Percentiles rank a stretch among this genome's conserved stretches.
These are phyloP conservation scores for Clupea harengus DNA, from an alignment of 2,113 vertebrate species.

Conservation along the genomic window DNA sequence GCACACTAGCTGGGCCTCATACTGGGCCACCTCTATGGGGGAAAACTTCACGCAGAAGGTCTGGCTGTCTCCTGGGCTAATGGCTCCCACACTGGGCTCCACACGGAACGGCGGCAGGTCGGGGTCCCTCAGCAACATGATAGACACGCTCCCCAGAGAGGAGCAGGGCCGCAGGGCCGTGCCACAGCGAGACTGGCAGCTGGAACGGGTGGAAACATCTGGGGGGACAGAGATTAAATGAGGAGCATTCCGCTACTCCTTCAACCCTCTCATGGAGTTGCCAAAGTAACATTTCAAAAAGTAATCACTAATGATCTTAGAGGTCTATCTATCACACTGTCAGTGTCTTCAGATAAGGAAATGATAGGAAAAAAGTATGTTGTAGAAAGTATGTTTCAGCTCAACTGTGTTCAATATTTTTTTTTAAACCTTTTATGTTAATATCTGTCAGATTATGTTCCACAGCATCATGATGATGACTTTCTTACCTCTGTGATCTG, in stretches of 20 bases:
- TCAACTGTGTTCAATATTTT: neutral
- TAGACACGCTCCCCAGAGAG: slow-evolving; percentile 43
- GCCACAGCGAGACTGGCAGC: slow-evolving; percentile 38
- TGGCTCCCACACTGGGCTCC: slow-evolving; percentile 69
- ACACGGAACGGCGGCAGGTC: slow-evolving; percentile 65
- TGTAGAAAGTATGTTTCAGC: neutral
- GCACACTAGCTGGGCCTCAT: slow-evolving; percentile 76
- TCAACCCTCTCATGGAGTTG: neutral
- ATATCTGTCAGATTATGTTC: neutral
- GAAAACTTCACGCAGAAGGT: slow-evolving; percentile 76
- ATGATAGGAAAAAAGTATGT: neutral
- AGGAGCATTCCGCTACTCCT: neutral
- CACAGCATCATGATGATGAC: neutral
- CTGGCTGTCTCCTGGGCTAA: slow-evolving; percentile 67
- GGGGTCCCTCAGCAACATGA: slow-evolving; percentile 25
- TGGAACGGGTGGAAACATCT: slow-evolving; percentile 38
- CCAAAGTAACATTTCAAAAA: neutral
- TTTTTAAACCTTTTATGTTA: neutral
- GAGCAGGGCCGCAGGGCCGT: slow-evolving; percentile 42
- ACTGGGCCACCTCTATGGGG: slow-evolving; percentile 70
- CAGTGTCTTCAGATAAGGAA: neutral
- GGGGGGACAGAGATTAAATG: neutral
- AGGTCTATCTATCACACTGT: neutral
- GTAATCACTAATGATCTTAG: neutral
- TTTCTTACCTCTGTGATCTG: neutral